These are phyloP conservation scores for Saturnia japonica DNA, from an alignment of 2,888 invertebrate species.

Conservation along the genomic window DNA sequence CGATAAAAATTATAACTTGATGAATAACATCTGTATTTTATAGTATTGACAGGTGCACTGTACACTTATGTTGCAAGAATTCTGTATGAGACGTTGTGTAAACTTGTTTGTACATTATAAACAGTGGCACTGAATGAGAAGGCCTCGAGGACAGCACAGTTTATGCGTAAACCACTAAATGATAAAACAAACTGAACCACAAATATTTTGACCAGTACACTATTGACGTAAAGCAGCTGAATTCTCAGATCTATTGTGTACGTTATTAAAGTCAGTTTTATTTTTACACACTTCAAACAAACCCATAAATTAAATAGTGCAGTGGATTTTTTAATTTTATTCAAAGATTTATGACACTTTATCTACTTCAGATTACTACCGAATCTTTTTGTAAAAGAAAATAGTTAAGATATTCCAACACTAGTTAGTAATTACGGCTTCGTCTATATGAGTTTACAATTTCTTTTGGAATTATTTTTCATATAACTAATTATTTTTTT, in stretches of 20 bases:
- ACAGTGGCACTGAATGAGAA: constrained; percentile 33
- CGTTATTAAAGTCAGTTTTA: constrained; percentile 8
- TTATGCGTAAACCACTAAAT: constrained; percentile 38
- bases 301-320: constrained; percentile 1
- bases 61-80: constrained; percentile 12
- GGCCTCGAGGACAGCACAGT: constrained; percentile 33
- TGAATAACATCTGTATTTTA: neutral
- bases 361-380: neutral
- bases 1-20: neutral
- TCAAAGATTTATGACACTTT: neutral
- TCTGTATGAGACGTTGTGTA: constrained; percentile 26
- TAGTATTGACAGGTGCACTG: neutral
- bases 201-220: neutral
- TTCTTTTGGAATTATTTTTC: neutral
- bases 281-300: constrained; percentile 31
- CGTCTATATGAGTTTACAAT: neutral
- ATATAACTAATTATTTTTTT: too few species aligned
- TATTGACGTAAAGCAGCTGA: constrained; percentile 12
- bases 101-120: constrained; percentile 45
- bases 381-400: neutral
- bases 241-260: neutral
- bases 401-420: neutral
- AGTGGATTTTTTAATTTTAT: neutral
- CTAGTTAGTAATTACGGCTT: neutral
- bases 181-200: constrained; percentile 33